Base-by-base conservation (phyloP, 53 echinoderm and acorn worm species). In the Holothuria leucospilota region DNA sequence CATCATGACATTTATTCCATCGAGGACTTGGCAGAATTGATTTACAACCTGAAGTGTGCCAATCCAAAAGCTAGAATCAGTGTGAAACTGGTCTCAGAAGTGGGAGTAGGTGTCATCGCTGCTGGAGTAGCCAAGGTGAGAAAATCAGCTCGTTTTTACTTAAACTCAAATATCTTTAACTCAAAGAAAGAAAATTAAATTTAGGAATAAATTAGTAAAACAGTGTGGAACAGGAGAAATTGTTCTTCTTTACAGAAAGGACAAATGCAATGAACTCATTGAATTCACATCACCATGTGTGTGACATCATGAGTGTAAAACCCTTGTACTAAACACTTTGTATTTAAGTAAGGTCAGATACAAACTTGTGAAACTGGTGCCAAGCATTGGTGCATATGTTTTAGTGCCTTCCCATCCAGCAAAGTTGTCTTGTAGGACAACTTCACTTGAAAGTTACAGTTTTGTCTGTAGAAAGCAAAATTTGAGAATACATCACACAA, bases 1-100 rank as follows among this genome's bases (percentile, higher is more conserved):
- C 99, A 98, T 59, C 99, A 98, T 72, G 99, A 98, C 84, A 98
- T 98, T 85, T 98, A 98, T 89, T 98, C 99, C 85, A 98, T 98
- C 60, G 99, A 98, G 82, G 99, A 98, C 39, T 81, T 98, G 41
- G 99, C 99, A 1, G 95, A 98, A 91, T 81, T 98, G 65, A 92
- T 98, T 88, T 98, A 98, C 78, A 95, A 98, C 81, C 84, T 98
- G 69, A 98, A 98, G 84, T 98, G 99, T 77, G 88, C 99, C 77
- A 98, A 98, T 61, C 99, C 99, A 12, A 85, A 98, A 69, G 99
- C 99, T 6, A 86, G 95, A 67, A 95, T 98, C 85, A 98, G 99
- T 80, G 99, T 98, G 84, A 98, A 98, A 85, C 82, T 98, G 81
- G 99, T 98, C 91, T 98, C 99, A 81, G 99, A 98, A 88, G 92